These are phyloP conservation scores for Drosophila orena DNA, from an alignment of 1,140 invertebrate species.

Conservation along the genomic window DNA sequence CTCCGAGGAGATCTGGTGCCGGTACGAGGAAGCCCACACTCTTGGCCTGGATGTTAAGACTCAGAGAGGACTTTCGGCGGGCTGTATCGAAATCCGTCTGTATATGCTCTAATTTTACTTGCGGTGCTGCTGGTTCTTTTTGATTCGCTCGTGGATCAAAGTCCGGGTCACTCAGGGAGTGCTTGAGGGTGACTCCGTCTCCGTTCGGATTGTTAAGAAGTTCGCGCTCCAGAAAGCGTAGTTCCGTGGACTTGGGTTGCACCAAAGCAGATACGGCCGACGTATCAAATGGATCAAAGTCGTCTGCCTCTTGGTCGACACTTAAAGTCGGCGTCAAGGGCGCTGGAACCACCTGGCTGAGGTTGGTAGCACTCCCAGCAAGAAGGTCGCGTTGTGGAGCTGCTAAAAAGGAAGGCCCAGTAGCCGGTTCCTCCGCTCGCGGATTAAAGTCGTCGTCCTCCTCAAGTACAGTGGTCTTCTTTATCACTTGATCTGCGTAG, in stretches of 20 bases:
- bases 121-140: not conserved
- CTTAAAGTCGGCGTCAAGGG: constrained; percentile 87
- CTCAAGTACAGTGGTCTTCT: constrained; percentile 89
- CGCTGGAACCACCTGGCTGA: constrained; percentile 89
- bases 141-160: constrained; percentile 90
- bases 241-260: constrained; percentile 90
- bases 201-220: constrained; percentile 86
- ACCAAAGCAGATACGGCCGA: constrained; percentile 89
- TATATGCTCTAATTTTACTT: not conserved
- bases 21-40: constrained; percentile 90
- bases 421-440: constrained; percentile 86
- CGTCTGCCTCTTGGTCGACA: constrained; percentile 86
- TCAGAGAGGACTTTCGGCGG: constrained; percentile 77
- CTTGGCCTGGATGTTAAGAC: constrained; percentile 86
- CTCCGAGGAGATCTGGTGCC: constrained; percentile 82
- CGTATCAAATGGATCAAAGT: constrained; percentile 94
- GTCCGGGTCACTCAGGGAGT: constrained; percentile 88
- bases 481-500: constrained; percentile 91
- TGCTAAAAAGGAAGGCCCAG: constrained; percentile 26
- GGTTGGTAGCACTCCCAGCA: constrained; percentile 90
- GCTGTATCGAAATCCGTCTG: constrained; percentile 61
- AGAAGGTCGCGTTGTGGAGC: constrained; percentile 87
- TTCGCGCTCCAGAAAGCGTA: constrained; percentile 92
- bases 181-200: constrained; percentile 78
- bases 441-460: constrained; percentile 90